A percentile compares a stretch with the other conserved stretches of the same genome.
phyloP scores from a whole-genome alignment of 2,888 invertebrate species.

The Leptopilina myrica region DNA sequence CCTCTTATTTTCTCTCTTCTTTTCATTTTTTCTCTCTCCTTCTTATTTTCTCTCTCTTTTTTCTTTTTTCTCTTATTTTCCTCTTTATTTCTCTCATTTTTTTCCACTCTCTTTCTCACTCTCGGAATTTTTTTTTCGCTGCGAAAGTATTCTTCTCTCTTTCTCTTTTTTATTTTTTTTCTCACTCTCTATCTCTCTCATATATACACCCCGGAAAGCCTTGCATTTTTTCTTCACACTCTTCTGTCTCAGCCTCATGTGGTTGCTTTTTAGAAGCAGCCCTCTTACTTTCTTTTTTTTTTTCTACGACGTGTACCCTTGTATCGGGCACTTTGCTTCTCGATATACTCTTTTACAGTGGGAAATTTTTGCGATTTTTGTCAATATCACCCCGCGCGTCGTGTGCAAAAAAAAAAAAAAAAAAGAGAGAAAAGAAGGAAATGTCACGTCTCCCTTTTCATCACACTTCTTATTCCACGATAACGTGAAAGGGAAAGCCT shows the following conservation, averaged over 20 bases:
- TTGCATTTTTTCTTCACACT: neutral
- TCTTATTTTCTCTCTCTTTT: too few relatives aligned
- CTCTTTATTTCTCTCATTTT: conserved; percentile 43
- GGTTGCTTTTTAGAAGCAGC: conserved; percentile 29
- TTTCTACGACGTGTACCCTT: neutral
- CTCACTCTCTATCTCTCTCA: neutral
- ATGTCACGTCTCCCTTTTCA: conserved; percentile 34
- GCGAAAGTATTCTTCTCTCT: conserved; percentile 40
- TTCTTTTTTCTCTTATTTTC: too few relatives aligned
- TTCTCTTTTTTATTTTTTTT: neutral
- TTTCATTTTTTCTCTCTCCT: too few relatives aligned
- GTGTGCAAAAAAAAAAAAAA: neutral
- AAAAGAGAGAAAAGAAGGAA: conserved; percentile 7
- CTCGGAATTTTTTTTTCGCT: conserved; percentile 66
- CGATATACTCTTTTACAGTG: neutral
- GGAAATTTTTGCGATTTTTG: conserved; percentile 18
- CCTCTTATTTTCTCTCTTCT: too few relatives aligned
- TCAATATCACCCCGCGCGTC: conserved; percentile 8
- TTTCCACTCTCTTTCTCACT: neutral
- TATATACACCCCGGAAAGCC: neutral
- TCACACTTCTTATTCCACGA: neutral
- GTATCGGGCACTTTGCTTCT: conserved; percentile 22
- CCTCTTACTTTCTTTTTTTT: neutral
- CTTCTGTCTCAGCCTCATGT: conserved; percentile 5
- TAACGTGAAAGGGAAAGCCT: conserved; percentile 19